Percentiles rank a stretch among this genome's conserved stretches.
Evolutionary conservation across 2,797 vertebrate genomes (phyloP).

Genomic region (Artibeus jamaicensis): DNA sequence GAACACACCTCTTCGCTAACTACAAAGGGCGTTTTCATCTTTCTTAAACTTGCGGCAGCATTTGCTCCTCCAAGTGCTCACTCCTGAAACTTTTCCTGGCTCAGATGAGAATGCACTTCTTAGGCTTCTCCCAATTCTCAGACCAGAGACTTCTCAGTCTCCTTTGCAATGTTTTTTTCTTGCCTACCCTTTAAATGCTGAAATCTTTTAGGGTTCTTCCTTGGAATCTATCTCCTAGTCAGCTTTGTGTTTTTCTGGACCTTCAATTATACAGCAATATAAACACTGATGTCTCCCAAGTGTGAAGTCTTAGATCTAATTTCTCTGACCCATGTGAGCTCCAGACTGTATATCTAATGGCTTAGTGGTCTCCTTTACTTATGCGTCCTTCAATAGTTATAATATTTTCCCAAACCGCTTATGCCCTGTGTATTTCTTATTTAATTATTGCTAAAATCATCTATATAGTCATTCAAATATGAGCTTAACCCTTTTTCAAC

Average conservation of each 20-base stretch:
- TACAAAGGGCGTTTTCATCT: neutral
- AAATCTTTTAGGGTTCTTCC: neutral
- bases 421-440: neutral
- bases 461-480: neutral
- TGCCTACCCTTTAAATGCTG: neutral
- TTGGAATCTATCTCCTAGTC: neutral
- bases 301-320: neutral
- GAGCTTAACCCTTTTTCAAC: neutral
- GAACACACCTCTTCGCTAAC: neutral
- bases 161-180: neutral
- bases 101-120: neutral
- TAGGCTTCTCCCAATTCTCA: neutral
- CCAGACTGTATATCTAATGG: neutral
- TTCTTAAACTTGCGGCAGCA: neutral
- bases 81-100: neutral
- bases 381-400: neutral
- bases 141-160: neutral
- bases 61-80: neutral
- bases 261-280: neutral
- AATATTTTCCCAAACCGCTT: neutral
- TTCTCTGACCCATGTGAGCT: neutral
- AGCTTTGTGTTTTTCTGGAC: neutral
- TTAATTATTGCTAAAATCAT: neutral
- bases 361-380: neutral
- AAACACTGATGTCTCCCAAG: neutral